Base-by-base conservation (phyloP, 64 coral and sea anemone species). In the Porites australiensis region DNA sequence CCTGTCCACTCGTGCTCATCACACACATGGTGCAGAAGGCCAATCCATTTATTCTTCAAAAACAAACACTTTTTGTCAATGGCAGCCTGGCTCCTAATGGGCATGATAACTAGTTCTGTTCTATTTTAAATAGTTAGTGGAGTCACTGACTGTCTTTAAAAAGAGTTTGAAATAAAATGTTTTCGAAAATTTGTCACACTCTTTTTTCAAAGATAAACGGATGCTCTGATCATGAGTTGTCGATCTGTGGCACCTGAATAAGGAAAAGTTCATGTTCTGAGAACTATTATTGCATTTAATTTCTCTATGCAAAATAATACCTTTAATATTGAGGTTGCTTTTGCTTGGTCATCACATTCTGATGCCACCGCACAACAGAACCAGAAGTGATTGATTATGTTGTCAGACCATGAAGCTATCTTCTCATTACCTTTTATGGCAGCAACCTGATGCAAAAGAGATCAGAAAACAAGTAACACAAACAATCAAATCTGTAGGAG, bases 301-400 rank as follows among this genome's bases (percentile, higher is more conserved):
- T 67, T 67, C 64, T 67, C 64, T n/a, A 67, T 67, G 64, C 64
- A n/a, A 67, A 67, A 67, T 67, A 67, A 67, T 67, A 67, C 64
- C 64, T 67, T 67, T n/a, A 67, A 19, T 18, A 67, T 13, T 18
- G 64, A 67, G 64, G 16, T 67, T 13, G 64, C 64, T 67, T 67
- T 70, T 23, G 2, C 67, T 70, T 70, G n/a, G 43, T 23, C 43
- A 27, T 27, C 43, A 6, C 19, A 21, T 70, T 70, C 3, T 6
- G 67, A 70, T 70, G 67, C 67, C 21, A 70, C 12, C 43, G 67
- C 21, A 37, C 67, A 70, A 27, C 23, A 70, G 43, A 27, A 27
- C 67, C 67, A 70, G 67, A 70, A 70, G 67, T 70, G 67, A 22
- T 70, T 70, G 21, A 70, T 70, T 37, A 0, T 70, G 21, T 70